A percentile compares a stretch with the other conserved stretches of the same genome.
phyloP scores from a whole-genome alignment of 2,797 vertebrate species.

The Leuciscus waleckii region DNA sequence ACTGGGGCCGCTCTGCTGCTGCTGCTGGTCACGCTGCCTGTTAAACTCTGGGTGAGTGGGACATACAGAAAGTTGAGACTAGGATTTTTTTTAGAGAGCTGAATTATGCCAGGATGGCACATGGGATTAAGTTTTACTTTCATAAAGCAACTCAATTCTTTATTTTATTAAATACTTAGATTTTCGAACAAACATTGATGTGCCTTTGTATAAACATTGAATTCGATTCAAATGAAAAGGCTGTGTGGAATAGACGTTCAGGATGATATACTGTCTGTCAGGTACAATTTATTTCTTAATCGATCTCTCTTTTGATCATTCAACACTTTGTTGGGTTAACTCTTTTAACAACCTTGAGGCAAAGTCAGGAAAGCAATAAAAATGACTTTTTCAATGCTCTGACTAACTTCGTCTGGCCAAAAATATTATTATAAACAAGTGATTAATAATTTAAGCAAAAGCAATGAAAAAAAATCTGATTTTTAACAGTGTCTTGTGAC shows the following conservation, averaged over 20 bases:
- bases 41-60: constrained; percentile 65
- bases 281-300: not conserved
- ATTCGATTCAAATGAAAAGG: not conserved
- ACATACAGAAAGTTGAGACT: not conserved
- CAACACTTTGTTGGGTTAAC: not conserved
- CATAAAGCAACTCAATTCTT: not conserved
- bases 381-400: not conserved
- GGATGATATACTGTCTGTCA: not conserved
- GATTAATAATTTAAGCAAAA: not conserved
- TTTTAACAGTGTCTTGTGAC: not conserved
- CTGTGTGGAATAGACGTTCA: not conserved
- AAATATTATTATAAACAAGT: not conserved
- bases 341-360: not conserved
- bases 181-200: not conserved
- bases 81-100: not conserved
- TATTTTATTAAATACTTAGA: not conserved
- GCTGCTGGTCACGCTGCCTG: constrained; percentile 50
- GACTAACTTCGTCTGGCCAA: not conserved
- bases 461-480: not conserved
- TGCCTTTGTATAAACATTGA: not conserved
- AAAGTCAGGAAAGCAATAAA: not conserved
- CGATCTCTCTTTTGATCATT: not conserved
- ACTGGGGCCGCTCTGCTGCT: constrained; percentile 53
- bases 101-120: not conserved
- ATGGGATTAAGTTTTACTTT: not conserved